Conservation (phyloP, 2,113 vertebrate genomes). For the Solea senegalensis region DNA sequence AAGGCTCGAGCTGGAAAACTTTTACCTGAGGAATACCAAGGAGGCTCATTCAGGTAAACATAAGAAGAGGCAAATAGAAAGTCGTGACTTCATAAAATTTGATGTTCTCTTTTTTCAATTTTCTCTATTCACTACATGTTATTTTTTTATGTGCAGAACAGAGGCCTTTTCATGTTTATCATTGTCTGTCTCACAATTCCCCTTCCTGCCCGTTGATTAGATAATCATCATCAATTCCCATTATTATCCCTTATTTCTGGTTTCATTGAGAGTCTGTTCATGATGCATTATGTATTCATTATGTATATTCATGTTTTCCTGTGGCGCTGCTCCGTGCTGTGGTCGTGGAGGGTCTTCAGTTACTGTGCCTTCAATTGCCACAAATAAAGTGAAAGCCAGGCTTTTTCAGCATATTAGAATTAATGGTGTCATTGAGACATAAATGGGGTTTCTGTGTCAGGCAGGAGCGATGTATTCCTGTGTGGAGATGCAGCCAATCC, state of each 20-base stretch:
- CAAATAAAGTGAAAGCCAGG: constrained; percentile 32
- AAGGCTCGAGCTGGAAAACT: constrained; percentile 96
- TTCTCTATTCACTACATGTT: neutral
- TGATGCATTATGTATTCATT: constrained; percentile 5
- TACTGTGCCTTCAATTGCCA: constrained; percentile 56
- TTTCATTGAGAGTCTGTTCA: constrained; percentile 26
- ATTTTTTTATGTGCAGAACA: neutral
- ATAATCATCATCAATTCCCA: constrained; percentile 31
- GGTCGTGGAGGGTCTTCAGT: constrained; percentile 51
- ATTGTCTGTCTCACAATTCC: constrained; percentile 21
- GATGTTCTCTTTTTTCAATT: neutral
- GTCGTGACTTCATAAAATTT: neutral
- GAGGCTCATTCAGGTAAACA: constrained; percentile 95
- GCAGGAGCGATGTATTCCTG: constrained; percentile 59
- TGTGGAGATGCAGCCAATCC: constrained; percentile 35
- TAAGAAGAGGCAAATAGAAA: neutral
- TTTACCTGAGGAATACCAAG: constrained; percentile 95
- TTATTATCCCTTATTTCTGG: constrained; percentile 16
- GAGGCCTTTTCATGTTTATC: neutral
- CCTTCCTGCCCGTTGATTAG: neutral
- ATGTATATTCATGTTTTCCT: constrained; percentile 43
- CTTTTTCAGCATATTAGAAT: constrained; percentile 67
- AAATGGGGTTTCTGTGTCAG: constrained; percentile 76
- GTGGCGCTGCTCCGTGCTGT: constrained; percentile 18
- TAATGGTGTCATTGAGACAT: constrained; percentile 75